These are phyloP conservation scores for Dascyllus trimaculatus DNA, from an alignment of 2,113 vertebrate species.

Conservation along the genomic window DNA sequence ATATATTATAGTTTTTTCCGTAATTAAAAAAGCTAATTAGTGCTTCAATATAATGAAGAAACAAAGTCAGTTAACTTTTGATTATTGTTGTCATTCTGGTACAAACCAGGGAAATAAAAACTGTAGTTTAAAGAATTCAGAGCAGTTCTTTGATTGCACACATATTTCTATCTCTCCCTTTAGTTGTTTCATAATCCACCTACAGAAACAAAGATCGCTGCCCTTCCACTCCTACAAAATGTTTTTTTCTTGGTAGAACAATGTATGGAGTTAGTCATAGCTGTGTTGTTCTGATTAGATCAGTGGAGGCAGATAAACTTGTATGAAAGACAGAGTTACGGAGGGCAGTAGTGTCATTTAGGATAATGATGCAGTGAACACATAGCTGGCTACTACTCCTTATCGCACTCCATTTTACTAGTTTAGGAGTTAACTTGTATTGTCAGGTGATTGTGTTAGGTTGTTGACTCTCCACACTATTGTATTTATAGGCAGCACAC, in stretches of 20 bases:
- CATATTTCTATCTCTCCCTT: conserved; percentile 12
- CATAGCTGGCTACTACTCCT: neutral
- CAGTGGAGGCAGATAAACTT: conserved; percentile 33
- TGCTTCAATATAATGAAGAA: too few relatives aligned
- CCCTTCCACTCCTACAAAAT: conserved; percentile 34
- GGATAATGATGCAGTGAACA: conserved; percentile 15
- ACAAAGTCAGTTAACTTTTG: too few relatives aligned
- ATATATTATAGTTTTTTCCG: too few relatives aligned
- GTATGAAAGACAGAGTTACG: conserved; percentile 12
- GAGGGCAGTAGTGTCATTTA: conserved; percentile 9
- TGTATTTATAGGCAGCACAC: conserved; percentile 85
- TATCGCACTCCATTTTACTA: neutral
- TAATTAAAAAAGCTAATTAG: too few relatives aligned
- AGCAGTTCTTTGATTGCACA: conserved; percentile 5
- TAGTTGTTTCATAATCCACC: conserved; percentile 63
- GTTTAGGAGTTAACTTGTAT: neutral
- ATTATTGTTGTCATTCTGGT: neutral
- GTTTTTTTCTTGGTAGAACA: conserved; percentile 26
- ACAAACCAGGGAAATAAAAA: neutral
- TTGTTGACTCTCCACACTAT: conserved; percentile 17
- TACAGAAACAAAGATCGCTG: conserved; percentile 46
- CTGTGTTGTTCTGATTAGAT: conserved; percentile 53
- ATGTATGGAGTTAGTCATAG: conserved; percentile 60
- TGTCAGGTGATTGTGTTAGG: neutral
- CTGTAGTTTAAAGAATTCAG: neutral